These are phyloP conservation scores for Ornithorhynchus anatinus DNA, from an alignment of 2,113 vertebrate genomes.

Conservation along the genomic window DNA sequence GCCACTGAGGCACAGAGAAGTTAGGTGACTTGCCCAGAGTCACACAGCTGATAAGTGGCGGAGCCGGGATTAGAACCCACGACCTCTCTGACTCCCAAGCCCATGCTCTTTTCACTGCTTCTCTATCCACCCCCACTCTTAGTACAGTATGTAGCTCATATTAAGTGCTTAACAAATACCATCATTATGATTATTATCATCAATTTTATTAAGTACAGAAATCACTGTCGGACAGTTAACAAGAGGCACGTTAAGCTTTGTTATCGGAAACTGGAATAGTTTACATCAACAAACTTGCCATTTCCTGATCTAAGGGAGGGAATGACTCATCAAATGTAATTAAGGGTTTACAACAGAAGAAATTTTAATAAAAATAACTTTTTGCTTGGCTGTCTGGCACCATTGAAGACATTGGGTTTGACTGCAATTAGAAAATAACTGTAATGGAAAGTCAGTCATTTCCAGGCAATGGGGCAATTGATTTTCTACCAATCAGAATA, in stretches of 20 bases:
- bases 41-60: too few species aligned
- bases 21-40: too few species aligned
- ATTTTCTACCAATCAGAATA: conserved; percentile 81
- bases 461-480: conserved; percentile 77
- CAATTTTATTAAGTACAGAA: too few species aligned
- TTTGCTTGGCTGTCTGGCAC: conserved; percentile 60
- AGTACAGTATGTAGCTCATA: too few species aligned
- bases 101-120: too few species aligned
- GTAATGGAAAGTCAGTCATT: conserved; percentile 78
- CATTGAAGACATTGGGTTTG: conserved; percentile 58
- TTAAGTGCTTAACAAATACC: too few species aligned
- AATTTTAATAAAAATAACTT: conserved; percentile 65
- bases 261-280: conserved; percentile 52
- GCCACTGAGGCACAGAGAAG: too few species aligned
- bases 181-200: too few species aligned
- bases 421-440: conserved; percentile 74
- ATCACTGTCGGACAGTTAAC: conserved; percentile 38
- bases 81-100: too few species aligned
- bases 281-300: conserved; percentile 50
- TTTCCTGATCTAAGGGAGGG: conserved; percentile 43
- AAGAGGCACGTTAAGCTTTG: conserved; percentile 58
- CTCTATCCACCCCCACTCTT: too few species aligned
- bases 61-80: too few species aligned
- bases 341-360: conserved; percentile 62
- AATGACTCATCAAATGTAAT: conserved; percentile 58